Evolutionary conservation across 2,797 vertebrate genomes (phyloP), one percentile per base, ranked within the genome.

Genomic region (Sebastes cheni): DNA sequence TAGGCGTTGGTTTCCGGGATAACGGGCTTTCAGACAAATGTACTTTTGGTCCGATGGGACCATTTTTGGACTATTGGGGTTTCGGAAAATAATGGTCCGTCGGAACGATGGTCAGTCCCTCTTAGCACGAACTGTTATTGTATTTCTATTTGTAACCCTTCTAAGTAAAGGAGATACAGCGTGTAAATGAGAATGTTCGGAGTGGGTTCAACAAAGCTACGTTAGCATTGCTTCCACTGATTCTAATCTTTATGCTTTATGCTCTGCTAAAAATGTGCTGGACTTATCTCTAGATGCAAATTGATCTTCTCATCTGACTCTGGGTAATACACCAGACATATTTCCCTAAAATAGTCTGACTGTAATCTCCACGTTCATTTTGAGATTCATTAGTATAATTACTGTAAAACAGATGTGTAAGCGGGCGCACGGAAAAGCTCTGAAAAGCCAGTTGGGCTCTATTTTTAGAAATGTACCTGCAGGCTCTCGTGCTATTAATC

Each of bases 401-500:
- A 67, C 52, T 55, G 60, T 22, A 22, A 72, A 76, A 7, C 30
- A 73, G 36, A 56, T 30, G 32, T 62, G 13, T 20, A 30, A 11
- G 50, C 20, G 18, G 50, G 16, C 52, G 8, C 64, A 18, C 3
- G 8, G 23, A 67, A 39, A 39, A 39, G n/a, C 46, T 67, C 22
- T 20, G 34, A 58, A 20, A 13, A 30, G 14, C 50, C n/a, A 22
- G 18, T n/a, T 25, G 14, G 1, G 1, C 22, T 58, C 29, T 89
- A 50, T 73, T 71, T 78, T 80, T 72, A 75, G 67, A 46, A 29
- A 39, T 42, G 61, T 50, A 29, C 56, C 75, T 68, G 55, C 67
- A 32, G 74, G 46, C 68, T 62, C 68, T 59, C 4, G 6, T 67
- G 54, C 25, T 50, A 46, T 87, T 88, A 85, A 90, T 83, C 84